These are phyloP conservation scores for Alcedo atthis DNA, from an alignment of 2,797 vertebrate species.

Conservation along the genomic window DNA sequence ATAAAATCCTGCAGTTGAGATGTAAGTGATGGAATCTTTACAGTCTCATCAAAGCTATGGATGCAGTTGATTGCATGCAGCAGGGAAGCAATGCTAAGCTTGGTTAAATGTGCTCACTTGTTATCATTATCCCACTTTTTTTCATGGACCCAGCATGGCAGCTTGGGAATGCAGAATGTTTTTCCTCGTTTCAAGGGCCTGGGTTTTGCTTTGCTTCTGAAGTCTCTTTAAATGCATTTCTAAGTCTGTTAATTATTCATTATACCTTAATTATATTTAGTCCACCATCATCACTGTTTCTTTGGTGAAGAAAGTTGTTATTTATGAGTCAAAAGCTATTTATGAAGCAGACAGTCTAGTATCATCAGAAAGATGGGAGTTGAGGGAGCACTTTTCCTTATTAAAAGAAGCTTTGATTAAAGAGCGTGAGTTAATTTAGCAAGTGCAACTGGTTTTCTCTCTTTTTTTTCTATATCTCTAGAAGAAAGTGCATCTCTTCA, in stretches of 20 bases:
- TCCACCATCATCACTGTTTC: neutral
- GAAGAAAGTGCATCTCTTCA: neutral
- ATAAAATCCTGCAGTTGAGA: neutral
- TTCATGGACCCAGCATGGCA: neutral
- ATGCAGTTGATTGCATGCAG: constrained; percentile 12
- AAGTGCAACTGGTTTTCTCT: neutral
- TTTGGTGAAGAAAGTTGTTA: constrained; percentile 5
- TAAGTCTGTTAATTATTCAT: constrained; percentile 20
- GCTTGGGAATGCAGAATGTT: neutral
- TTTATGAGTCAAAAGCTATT: constrained; percentile 48
- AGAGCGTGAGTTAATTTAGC: constrained; percentile 27
- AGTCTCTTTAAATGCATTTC: neutral
- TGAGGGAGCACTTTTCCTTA: neutral
- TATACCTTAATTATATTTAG: neutral
- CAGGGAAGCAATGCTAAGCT: neutral
- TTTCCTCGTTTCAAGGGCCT: neutral
- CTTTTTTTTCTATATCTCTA: neutral
- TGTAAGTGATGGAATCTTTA: neutral
- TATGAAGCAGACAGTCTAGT: constrained; percentile 33
- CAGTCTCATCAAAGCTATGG: neutral
- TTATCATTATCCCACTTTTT: neutral
- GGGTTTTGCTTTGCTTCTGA: neutral
- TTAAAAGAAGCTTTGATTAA: constrained; percentile 49
- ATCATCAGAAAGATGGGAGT: neutral
- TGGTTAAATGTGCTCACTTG: neutral